Conservation (phyloP, 2,888 invertebrate species). For the Apantesis nais region DNA sequence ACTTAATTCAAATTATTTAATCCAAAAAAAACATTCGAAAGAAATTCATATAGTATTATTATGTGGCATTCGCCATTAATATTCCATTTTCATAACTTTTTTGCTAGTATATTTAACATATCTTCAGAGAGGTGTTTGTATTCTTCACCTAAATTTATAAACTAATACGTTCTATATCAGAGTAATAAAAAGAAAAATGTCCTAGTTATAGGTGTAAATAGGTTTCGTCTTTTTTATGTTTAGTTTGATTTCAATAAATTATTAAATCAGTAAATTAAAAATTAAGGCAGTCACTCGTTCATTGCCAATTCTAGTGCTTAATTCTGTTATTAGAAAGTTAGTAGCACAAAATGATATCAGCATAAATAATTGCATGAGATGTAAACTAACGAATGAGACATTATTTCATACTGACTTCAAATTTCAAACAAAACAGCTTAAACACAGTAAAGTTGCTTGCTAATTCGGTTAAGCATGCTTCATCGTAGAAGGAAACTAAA, state of each 20-base stretch:
- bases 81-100: not conserved
- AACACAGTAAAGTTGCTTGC: not conserved
- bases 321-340: not conserved
- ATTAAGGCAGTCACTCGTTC: not conserved
- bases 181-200: not conserved
- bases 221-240: not conserved
- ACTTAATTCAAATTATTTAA: slow-evolving; percentile 30
- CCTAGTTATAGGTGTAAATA: not conserved
- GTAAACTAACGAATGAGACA: no score
- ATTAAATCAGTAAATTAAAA: not conserved
- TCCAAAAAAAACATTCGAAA: no score
- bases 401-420: no score
- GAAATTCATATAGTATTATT: no score
- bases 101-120: not conserved
- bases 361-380: no score
- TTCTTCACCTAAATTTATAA: not conserved
- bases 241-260: not conserved
- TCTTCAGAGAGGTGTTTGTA: no score
- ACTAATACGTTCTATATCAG: not conserved
- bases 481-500: slow-evolving; percentile 26
- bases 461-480: not conserved
- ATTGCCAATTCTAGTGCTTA: not conserved
- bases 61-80: no score
- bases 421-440: not conserved
- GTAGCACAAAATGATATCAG: not conserved